A percentile compares a stretch with the other conserved stretches of the same genome.
phyloP scores from a whole-genome alignment of 2,113 vertebrate genomes.

The Dicentrarchus labrax region DNA sequence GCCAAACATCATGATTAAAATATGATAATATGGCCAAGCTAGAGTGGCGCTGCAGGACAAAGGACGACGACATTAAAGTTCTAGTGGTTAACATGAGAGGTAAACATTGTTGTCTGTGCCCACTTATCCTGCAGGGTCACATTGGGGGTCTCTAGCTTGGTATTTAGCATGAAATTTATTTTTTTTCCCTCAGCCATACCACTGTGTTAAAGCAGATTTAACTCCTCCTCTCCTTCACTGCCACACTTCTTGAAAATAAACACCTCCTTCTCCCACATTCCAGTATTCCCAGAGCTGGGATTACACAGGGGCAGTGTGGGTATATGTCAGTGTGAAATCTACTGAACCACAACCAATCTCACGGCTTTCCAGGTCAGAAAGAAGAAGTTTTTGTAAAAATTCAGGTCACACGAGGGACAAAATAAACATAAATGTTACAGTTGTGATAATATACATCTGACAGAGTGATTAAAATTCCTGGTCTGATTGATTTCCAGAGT shows the following conservation, averaged over 20 bases:
- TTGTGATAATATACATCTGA: not conserved
- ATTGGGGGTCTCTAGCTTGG: not conserved
- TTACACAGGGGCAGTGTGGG: constrained; percentile 31
- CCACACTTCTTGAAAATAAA: constrained; percentile 44
- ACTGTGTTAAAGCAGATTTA: not conserved
- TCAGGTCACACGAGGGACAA: not conserved
- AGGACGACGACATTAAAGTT: not conserved
- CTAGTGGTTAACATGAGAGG: not conserved
- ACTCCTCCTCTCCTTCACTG: not conserved
- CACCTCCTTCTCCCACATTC: constrained; percentile 50
- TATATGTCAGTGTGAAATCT: constrained; percentile 30
- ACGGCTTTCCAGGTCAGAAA: constrained; percentile 9
- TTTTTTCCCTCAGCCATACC: not conserved
- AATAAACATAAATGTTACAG: constrained; percentile 2
- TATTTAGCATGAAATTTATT: not conserved
- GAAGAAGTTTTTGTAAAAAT: not conserved
- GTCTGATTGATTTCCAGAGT: not conserved
- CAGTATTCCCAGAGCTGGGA: constrained; percentile 48
- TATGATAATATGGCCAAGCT: not conserved
- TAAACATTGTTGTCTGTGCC: not conserved
- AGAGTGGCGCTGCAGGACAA: not conserved
- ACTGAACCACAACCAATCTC: not conserved
- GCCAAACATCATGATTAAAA: not conserved
- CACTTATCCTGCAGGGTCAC: not conserved
- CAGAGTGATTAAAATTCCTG: not conserved